phyloP scores from a whole-genome alignment of 2,113 vertebrate species.

The Trematomus loennbergii region DNA sequence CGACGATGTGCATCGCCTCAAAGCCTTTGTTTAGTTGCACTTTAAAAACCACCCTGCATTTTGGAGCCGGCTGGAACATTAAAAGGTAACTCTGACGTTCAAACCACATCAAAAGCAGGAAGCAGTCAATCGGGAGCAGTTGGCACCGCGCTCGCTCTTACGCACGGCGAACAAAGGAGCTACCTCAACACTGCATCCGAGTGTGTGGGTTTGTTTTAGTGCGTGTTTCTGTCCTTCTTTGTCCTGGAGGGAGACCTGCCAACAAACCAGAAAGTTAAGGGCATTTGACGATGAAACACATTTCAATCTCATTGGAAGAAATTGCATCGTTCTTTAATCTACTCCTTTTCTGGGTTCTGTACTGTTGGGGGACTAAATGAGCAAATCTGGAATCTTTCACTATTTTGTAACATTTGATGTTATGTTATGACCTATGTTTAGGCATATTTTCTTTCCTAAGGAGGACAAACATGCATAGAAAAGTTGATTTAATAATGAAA shows the following conservation, averaged over 20 bases:
- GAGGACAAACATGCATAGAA: no score
- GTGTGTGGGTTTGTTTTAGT: background rate
- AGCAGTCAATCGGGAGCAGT: constrained; percentile 32
- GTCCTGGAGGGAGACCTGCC: constrained; percentile 22
- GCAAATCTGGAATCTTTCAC: no score
- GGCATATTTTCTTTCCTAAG: no score
- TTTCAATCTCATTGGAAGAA: background rate
- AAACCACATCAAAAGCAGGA: constrained; percentile 61
- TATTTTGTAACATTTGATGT: no score
- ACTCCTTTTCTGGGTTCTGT: no score
- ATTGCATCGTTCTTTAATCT: background rate
- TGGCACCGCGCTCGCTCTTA: constrained; percentile 28
- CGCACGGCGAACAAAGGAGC: constrained; percentile 46
- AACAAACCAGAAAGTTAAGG: constrained; percentile 4
- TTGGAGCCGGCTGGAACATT: background rate
- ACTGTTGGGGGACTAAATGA: no score
- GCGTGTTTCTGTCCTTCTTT: background rate
- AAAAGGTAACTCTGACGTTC: constrained; percentile 1
- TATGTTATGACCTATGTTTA: no score
- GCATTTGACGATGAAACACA: background rate
- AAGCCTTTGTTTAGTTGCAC: background rate
- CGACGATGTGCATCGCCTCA: background rate
- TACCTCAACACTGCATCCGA: background rate
- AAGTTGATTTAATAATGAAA: no score
- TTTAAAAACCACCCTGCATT: background rate